Evolutionary conservation across 2,113 vertebrate species (phyloP), one percentile per base, ranked within the genome.

Genomic region (Silurus meridionalis): DNA sequence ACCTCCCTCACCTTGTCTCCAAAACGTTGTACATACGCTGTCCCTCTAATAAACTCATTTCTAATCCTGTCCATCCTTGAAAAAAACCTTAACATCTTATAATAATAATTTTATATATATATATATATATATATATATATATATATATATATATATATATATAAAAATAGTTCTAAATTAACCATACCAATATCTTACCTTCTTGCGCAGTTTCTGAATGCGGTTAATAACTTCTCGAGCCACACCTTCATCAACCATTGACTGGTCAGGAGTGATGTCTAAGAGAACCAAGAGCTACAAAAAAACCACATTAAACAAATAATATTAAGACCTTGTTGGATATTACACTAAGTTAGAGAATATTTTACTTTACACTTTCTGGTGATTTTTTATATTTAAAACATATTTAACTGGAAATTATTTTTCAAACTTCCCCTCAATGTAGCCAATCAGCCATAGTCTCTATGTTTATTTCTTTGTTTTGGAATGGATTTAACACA

Each of bases 151-250:
- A 37, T 37, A 37, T 37, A 37, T 37, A 37, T 37, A 37, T 37
- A 37, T 37, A 37, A 37, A 37, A 37, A 37, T 37, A 37, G 37
- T 37, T 37, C 37, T 2, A 37, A 37, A 37, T 37, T 37, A 37
- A 37, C 37, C 37, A 37, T 37, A 37, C 37, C 37, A 37, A 37
- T 37, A 37, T 13, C 9, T 86, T 69, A 98, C 98, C 97, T 99
- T 99, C 92, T 99, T 99, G 60, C 98, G 96, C 83, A 99, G 96
- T 90, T 99, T 99, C 95, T 99, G 98, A 91, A 99, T 97, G 89
- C 97, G 97, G 92, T 99, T 99, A 90, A 99, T 98, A 90, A 99
- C 97, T 80, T 99, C 98, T 57, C 97, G 94, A 77, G 98, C 97
- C 88, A 99, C 96, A 1, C 98, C 98, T 92, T 99, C 97, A 87